These are phyloP conservation scores for Hipparchia sbordonii DNA, from an alignment of 2,888 invertebrate species.

Conservation along the genomic window DNA sequence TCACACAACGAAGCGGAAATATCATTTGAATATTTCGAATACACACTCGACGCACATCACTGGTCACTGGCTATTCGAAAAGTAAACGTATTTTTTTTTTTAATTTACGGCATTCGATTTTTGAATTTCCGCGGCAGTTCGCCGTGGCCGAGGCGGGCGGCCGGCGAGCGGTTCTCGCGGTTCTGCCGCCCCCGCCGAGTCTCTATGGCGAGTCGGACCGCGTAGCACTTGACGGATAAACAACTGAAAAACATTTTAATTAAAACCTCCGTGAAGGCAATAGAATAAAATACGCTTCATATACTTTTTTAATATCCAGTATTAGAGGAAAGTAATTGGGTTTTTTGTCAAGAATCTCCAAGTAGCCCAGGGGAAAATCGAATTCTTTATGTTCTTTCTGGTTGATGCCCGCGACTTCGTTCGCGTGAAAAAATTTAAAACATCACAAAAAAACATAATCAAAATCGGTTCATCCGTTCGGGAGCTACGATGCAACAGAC, in stretches of 20 bases:
- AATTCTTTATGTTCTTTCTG: too few species aligned
- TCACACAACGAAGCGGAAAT: not conserved
- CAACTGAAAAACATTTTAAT: constrained; percentile 14
- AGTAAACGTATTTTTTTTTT: not conserved
- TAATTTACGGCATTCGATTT: constrained; percentile 6
- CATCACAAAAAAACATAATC: too few species aligned
- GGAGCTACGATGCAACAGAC: too few species aligned
- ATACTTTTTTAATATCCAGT: not conserved
- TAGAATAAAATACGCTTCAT: not conserved
- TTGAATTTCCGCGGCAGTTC: constrained; percentile 6
- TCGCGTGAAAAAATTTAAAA: too few species aligned
- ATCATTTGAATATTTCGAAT: constrained; percentile 10
- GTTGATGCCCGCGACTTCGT: too few species aligned
- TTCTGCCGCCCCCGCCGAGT: constrained; percentile 60
- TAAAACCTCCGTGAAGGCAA: not conserved
- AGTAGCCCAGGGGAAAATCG: too few species aligned
- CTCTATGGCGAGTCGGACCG: constrained; percentile 4
- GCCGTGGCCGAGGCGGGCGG: constrained; percentile 56
- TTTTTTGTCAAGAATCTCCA: too few species aligned
- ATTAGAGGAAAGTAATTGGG: not conserved
- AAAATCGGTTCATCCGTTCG: too few species aligned
- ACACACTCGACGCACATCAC: constrained; percentile 14
- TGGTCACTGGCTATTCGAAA: constrained; percentile 11
- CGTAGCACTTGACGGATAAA: constrained; percentile 6
- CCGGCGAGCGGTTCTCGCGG: constrained; percentile 59